Evolutionary conservation across 2,888 invertebrate species (phyloP), one percentile per base, ranked within the genome.

Genomic region (Macaria notata): DNA sequence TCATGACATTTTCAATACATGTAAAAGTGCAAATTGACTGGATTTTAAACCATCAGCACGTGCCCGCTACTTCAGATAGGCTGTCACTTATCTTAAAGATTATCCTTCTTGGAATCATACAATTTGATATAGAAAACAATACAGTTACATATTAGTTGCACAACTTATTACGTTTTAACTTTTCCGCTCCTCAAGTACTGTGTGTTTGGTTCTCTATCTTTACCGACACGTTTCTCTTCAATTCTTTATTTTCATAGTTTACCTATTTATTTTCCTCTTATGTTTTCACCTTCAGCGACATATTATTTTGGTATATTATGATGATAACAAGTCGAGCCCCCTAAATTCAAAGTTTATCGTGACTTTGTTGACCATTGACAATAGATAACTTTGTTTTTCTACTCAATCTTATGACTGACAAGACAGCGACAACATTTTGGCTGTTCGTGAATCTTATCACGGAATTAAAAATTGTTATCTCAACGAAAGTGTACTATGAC

Each of bases 321-420:
- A 36, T 36, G 7, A 36, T 36, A 7, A 7, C 33, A 36, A 70
- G 81, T 59, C 83, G 79, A 83, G 78, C 81, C 81, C 70, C 76
- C 76, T 19, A 19, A 52, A 65, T 65, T 62, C 51, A 55, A 66
- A 80, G 72, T 80, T 76, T 77, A 70, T 59, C 62, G 64, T 63
- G 59, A 70, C 62, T 70, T 63, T 79, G 75, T 83, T 81, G 73
- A 69, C 68, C 65, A 76, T 73, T 69, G 59, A 61, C 68, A 60
- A 65, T 64, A 48, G 76, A 76, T 73, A 76, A 69, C 59, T 69
- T 65, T 71, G 70, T 69, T 73, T 64, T 70, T 54, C 51, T 50
- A 64, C 61, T 49, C 59, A 60, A 55, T 60, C 62, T 41, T 45
- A 49, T 50, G 33, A 49, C 53, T 49, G 47, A 45, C 49, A 49